A percentile compares a stretch with the other conserved stretches of the same genome.
These are phyloP conservation scores for Bimastos eiseni DNA, from an alignment of 2,888 invertebrate genomes.

Conservation along the genomic window DNA sequence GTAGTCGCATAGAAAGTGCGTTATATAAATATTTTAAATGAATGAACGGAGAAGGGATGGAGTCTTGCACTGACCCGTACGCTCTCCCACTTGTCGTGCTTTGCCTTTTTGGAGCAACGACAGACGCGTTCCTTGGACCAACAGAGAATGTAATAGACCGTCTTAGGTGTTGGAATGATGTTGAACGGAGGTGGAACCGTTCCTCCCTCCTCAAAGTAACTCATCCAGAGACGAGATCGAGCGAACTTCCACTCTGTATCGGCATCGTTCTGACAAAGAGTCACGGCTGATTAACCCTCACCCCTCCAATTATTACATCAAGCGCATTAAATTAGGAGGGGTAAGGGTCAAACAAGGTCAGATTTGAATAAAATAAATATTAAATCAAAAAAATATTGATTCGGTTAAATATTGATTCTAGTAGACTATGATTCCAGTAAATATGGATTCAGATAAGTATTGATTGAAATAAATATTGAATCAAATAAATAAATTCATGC, in stretches of 20 bases:
- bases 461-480: too few species aligned
- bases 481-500: too few species aligned
- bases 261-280: slow-evolving; percentile 67
- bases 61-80: slow-evolving; percentile 56
- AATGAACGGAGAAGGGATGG: too few species aligned
- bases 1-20: too few species aligned
- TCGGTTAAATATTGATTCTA: too few species aligned
- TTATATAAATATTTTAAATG: background rate
- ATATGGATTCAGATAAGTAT: too few species aligned
- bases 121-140: slow-evolving; percentile 87
- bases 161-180: slow-evolving; percentile 92
- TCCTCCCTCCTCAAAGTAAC: slow-evolving; percentile 94
- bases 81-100: slow-evolving; percentile 63
- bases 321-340: too few species aligned
- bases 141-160: slow-evolving; percentile 80
- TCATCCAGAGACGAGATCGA: slow-evolving; percentile 92
- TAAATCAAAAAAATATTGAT: too few species aligned
- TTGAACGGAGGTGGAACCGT: slow-evolving; percentile 96
- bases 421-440: too few species aligned
- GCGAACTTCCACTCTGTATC: slow-evolving; percentile 99
- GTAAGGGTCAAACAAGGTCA: too few species aligned
- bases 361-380: too few species aligned
- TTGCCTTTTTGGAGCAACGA: slow-evolving; percentile 61
- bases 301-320: too few species aligned
- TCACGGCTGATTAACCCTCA: background rate